phyloP scores from a whole-genome alignment of 2,888 invertebrate genomes.

The Eristalinus sepulchralis region DNA sequence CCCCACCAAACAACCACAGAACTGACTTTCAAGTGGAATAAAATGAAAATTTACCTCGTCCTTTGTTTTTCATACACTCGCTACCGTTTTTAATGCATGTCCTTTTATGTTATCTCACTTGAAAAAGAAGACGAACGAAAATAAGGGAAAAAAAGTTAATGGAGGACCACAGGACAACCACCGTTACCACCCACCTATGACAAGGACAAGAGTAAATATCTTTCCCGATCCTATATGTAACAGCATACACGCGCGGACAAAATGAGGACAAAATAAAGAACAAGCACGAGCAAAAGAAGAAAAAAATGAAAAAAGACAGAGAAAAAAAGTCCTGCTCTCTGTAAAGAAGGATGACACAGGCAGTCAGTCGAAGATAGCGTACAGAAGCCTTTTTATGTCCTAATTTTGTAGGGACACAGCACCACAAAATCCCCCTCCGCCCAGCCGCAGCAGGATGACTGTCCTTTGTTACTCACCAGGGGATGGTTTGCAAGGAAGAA shows the following conservation, averaged over 20 bases:
- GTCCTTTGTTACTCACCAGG: background rate
- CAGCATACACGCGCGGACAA: conserved; percentile 38
- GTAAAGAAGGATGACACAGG: background rate
- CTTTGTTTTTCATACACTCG: conserved; percentile 8
- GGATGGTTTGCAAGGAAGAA: conserved; percentile 1
- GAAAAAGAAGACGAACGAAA: too few species aligned
- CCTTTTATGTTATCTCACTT: conserved; percentile 16
- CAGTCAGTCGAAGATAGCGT: background rate
- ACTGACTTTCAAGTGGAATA: background rate
- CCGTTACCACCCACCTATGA: conserved; percentile 22
- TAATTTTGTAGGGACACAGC: conserved; percentile 12
- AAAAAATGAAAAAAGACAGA: background rate
- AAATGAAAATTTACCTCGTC: background rate
- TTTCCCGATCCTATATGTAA: conserved; percentile 6
- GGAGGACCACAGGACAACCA: conserved; percentile 26
- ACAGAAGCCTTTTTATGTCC: conserved; percentile 41
- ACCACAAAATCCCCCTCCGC: background rate
- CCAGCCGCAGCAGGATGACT: background rate
- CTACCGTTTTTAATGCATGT: conserved; percentile 42
- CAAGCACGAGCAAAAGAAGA: background rate
- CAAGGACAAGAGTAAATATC: conserved; percentile 19
- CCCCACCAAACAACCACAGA: background rate
- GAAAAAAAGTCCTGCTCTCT: conserved; percentile 7
- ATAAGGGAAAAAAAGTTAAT: conserved; percentile 49
- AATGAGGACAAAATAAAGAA: background rate